Evolutionary conservation across 1,140 invertebrate species (phyloP), one percentile per base, ranked within the genome.

Genomic region (Brachionus rubens): DNA sequence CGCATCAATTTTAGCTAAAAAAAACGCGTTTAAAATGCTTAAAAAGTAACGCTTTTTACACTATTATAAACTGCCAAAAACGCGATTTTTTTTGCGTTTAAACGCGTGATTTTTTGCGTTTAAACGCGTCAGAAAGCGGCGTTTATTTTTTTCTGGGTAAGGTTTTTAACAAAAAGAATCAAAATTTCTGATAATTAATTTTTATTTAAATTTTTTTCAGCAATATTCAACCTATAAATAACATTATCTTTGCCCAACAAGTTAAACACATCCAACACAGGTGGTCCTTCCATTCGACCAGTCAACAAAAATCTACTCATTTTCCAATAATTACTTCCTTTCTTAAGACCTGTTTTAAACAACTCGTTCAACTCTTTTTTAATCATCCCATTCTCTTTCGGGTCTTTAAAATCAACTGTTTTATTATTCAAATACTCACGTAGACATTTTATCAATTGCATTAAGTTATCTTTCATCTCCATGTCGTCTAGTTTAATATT

Each of bases 191-290:
- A n/a, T n/a, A n/a, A n/a, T 65, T 65, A 65, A 65, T 21, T 21
- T 65, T 65, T 65, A 65, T 65, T 65, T 65, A 65, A 41, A 43
- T 43, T 43, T 65, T 72, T 54, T 72, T 72, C 50, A 72, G 68
- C 68, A 48, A 72, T 33, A 48, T 72, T 48, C 30, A 72, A 54
- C 30, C 68, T 3, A 72, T 40, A 48, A 33, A 72, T 33, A 2
- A 24, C 47, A 48, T 33, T 52, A 40, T 72, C 46, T 72, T 72
- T 72, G 9, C 68, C 68, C 28, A 72, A 40, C 21, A 72, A 54
- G 36, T 72, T 48, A 14, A 72, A 5, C 9, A 72, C 50, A 36
- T 72, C 68, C 5, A 72, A 19, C 19, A 72, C 68, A 16, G 68
- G 50, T 40, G 68, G 68, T 33, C 68, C 68, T 3, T 72, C 68